These are phyloP conservation scores for Muricea muricata DNA, from an alignment of 92 coral and sea anemone genomes.

Conservation along the genomic window DNA sequence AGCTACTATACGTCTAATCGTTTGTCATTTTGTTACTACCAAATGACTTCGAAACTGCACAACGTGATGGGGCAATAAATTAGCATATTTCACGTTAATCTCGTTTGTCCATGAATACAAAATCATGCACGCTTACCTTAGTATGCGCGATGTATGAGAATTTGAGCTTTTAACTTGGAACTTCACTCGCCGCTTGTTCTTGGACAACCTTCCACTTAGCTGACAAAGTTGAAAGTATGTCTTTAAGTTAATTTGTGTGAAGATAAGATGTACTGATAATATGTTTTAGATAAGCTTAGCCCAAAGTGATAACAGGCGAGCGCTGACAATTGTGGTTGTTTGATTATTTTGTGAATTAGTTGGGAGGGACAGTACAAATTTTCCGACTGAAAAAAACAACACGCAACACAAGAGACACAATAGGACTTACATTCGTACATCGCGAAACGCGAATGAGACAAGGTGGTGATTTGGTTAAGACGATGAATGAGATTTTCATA, in stretches of 20 bases:
- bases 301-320: background rate
- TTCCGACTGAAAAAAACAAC: background rate
- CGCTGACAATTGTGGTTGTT: background rate
- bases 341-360: background rate
- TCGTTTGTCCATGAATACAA: background rate
- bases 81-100: background rate
- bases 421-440: background rate
- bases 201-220: background rate
- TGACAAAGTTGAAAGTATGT: background rate
- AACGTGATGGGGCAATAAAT: background rate
- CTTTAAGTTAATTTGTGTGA: background rate
- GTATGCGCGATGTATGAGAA: background rate
- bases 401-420: background rate
- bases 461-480: background rate
- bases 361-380: background rate
- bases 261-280: constrained; percentile 10
- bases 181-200: background rate
- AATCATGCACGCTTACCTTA: background rate
- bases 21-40: too few species aligned
- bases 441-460: background rate
- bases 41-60: too few species aligned
- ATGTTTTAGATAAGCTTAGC: background rate
- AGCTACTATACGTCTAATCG: too few species aligned
- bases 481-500: background rate
- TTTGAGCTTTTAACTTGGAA: background rate